Conservation (phyloP, 2,888 invertebrate species). For the Stenchaetothrips biformis region DNA sequence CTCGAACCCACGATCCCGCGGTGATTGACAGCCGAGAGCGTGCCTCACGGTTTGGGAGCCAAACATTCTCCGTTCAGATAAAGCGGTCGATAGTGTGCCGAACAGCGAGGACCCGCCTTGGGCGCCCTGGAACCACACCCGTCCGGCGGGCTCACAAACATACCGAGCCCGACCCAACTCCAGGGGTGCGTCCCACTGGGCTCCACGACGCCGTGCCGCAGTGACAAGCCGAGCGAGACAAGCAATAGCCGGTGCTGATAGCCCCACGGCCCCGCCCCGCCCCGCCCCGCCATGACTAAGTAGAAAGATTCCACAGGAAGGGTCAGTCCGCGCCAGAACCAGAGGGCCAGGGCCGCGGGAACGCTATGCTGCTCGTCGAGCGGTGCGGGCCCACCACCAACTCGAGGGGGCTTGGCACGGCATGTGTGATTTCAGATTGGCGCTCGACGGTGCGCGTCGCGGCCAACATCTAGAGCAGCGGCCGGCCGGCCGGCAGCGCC, state of each 20-base stretch:
- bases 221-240: too few species aligned
- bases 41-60: background rate
- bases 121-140: background rate
- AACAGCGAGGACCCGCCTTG: background rate
- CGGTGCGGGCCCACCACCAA: too few species aligned
- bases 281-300: background rate
- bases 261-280: background rate
- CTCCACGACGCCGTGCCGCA: too few species aligned
- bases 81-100: too few species aligned
- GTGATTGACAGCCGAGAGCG: background rate
- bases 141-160: background rate
- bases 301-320: too few species aligned
- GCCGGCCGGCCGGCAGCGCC: background rate
- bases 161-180: background rate
- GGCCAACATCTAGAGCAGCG: slow-evolving; percentile 2
- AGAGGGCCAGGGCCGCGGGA: too few species aligned
- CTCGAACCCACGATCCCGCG: background rate
- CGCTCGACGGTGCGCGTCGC: background rate
- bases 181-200: background rate
- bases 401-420: too few species aligned
- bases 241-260: too few species aligned
- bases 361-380: too few species aligned
- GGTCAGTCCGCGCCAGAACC: too few species aligned
- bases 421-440: too few species aligned
- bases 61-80: too few species aligned